These are phyloP conservation scores for Ramazzottius varieornatus DNA, from an alignment of 2,888 invertebrate species.

Conservation along the genomic window DNA sequence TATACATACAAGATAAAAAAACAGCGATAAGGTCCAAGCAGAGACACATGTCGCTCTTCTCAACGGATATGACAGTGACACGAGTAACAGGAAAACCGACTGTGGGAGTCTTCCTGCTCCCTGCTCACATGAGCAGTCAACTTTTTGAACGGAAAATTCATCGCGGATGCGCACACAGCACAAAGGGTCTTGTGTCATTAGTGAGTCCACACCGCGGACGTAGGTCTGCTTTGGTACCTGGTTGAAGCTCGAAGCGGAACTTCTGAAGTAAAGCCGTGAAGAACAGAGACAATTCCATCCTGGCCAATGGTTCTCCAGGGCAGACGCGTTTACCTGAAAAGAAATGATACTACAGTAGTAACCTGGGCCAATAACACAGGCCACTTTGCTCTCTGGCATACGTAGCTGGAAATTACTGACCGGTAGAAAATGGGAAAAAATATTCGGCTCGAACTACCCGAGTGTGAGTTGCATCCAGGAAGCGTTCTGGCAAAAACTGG, in stretches of 20 bases:
- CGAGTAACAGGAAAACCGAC: too few species aligned
- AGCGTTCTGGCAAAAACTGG: background rate
- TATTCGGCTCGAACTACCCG: background rate
- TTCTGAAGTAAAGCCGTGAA: background rate
- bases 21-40: too few species aligned
- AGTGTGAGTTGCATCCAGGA: background rate
- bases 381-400: background rate
- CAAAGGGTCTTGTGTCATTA: background rate
- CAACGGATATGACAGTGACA: too few species aligned
- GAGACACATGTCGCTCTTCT: too few species aligned
- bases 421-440: background rate
- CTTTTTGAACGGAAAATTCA: too few species aligned
- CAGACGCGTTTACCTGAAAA: background rate
- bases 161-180: too few species aligned
- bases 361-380: too few species aligned
- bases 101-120: too few species aligned
- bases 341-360: too few species aligned
- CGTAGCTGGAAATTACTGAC: background rate
- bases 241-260: background rate
- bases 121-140: too few species aligned
- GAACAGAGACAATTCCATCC: background rate
- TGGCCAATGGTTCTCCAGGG: background rate
- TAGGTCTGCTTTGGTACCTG: background rate
- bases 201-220: background rate
- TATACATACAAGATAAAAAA: too few species aligned